A percentile compares a stretch with the other conserved stretches of the same genome.
These are phyloP conservation scores for Loriculus beryllinus DNA, from an alignment of 2,797 vertebrate species.

Conservation along the genomic window DNA sequence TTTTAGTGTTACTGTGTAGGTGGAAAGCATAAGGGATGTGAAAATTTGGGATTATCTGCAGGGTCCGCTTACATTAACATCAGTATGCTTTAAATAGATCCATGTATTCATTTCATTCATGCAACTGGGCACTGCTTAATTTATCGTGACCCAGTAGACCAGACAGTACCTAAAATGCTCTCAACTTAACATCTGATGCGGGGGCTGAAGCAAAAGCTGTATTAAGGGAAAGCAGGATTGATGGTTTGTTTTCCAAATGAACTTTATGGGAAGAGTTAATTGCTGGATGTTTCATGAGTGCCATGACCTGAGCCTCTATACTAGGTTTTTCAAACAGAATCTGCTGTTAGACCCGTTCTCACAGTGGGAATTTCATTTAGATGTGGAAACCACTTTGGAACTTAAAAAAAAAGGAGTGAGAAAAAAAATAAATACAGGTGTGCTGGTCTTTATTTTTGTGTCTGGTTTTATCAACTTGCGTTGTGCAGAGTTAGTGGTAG, in stretches of 20 bases:
- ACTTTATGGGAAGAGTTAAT: constrained; percentile 7
- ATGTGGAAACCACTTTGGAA: neutral
- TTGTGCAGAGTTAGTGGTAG: neutral
- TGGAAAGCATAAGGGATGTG: neutral
- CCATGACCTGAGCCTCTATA: neutral
- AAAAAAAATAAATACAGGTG: neutral
- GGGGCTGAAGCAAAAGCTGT: neutral
- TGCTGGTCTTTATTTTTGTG: neutral
- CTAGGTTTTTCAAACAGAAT: neutral
- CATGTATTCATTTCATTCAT: neutral
- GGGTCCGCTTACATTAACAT: rapidly evolving
- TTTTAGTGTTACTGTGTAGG: too few relatives aligned
- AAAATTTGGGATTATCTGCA: neutral
- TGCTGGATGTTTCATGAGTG: neutral
- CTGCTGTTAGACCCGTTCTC: neutral
- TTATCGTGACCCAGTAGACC: neutral
- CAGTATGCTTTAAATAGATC: neutral
- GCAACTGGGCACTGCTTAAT: neutral
- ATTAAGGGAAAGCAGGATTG: neutral
- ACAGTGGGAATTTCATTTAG: neutral
- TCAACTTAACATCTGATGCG: neutral
- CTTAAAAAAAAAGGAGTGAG: neutral
- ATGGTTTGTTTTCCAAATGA: neutral
- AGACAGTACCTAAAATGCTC: neutral
- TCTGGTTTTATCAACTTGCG: neutral